phyloP scores from a whole-genome alignment of 2,113 vertebrate species.

The Antechinus stuartii region DNA sequence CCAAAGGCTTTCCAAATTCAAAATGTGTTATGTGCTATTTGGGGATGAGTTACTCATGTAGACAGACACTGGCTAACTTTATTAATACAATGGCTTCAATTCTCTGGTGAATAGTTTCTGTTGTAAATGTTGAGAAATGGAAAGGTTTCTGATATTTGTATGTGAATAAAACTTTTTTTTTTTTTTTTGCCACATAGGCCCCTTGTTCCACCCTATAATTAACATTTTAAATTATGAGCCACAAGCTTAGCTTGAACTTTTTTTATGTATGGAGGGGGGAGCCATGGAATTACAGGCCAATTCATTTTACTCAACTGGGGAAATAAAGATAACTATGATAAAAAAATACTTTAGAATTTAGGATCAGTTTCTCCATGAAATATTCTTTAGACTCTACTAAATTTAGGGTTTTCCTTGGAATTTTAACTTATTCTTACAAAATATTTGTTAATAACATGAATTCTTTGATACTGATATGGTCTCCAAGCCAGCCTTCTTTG shows the following conservation, averaged over 20 bases:
- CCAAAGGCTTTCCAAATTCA: not conserved
- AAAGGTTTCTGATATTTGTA: not conserved
- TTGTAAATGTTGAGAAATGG: not conserved
- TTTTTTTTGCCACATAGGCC: not conserved
- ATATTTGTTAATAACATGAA: conserved; percentile 45
- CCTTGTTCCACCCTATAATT: not conserved
- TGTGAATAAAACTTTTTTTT: not conserved
- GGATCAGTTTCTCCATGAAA: conserved; percentile 58
- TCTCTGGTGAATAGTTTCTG: not conserved
- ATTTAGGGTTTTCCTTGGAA: conserved; percentile 24
- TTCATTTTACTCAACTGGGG: not conserved
- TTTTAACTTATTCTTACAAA: conserved; percentile 52
- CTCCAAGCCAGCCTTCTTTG: conserved; percentile 48
- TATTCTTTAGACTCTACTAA: conserved; percentile 5
- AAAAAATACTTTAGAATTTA: not conserved
- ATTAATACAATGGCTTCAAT: not conserved
- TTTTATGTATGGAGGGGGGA: not conserved
- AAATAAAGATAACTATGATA: not conserved
- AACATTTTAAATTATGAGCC: conserved; percentile 35
- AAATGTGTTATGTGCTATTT: not conserved
- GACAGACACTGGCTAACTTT: not conserved
- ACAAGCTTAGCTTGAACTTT: conserved; percentile 6
- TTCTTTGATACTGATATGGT: conserved; percentile 49
- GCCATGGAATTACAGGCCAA: not conserved
- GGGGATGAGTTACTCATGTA: not conserved